A percentile compares a stretch with the other conserved stretches of the same genome.
These are phyloP conservation scores for Anoplophora glabripennis DNA, from an alignment of 1,140 invertebrate genomes.

Conservation along the genomic window DNA sequence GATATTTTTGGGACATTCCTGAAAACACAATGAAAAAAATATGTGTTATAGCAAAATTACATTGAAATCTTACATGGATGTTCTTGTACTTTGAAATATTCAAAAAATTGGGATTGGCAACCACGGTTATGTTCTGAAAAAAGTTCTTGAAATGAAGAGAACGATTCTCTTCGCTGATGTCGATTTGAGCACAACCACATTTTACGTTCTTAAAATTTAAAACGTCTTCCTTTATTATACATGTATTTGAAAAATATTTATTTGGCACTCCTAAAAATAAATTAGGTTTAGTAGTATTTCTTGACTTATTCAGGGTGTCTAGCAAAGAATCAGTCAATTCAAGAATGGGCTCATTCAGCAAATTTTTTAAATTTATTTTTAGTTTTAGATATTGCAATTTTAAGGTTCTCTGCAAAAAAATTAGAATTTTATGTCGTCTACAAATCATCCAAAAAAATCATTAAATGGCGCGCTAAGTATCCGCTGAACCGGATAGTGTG, in stretches of 20 bases:
- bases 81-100: constrained; percentile 21
- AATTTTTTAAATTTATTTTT: too few relatives aligned
- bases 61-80: neutral
- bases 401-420: too few relatives aligned
- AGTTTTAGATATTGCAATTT: too few relatives aligned
- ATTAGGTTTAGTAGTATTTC: too few relatives aligned
- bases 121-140: constrained; percentile 9
- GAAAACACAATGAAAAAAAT: constrained; percentile 46
- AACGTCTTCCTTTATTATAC: constrained; percentile 7
- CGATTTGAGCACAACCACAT: constrained; percentile 1
- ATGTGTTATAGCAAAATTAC: constrained; percentile 35
- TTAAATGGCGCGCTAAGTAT: too few relatives aligned
- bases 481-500: too few relatives aligned
- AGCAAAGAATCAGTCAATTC: too few relatives aligned
- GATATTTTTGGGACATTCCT: constrained; percentile 52
- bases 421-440: too few relatives aligned
- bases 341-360: too few relatives aligned
- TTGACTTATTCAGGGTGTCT: too few relatives aligned
- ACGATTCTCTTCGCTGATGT: constrained; percentile 12
- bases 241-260: constrained; percentile 11
- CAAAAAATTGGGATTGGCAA: constrained; percentile 11
- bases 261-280: constrained; percentile 15
- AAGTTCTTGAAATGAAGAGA: constrained; percentile 15
- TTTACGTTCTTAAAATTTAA: constrained; percentile 7
- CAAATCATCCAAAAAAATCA: too few relatives aligned